Conservation (phyloP, 2,888 invertebrate species). For the Cerastis leucographa region DNA sequence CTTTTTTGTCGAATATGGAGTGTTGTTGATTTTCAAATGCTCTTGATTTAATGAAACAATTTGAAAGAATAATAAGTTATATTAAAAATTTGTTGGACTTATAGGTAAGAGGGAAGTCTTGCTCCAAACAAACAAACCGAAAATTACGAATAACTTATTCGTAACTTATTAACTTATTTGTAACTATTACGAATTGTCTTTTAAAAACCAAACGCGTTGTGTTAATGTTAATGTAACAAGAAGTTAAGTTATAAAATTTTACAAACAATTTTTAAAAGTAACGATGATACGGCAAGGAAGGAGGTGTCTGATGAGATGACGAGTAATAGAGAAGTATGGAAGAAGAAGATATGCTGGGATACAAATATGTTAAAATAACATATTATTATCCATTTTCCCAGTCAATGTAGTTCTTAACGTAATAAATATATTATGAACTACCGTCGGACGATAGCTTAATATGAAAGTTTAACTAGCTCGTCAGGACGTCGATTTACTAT, state of each 20-base stretch:
- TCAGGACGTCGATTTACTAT: constrained; percentile 51
- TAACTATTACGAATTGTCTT: not conserved
- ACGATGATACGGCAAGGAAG: not conserved
- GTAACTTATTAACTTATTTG: no score
- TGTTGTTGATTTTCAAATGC: not conserved
- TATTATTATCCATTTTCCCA: not conserved
- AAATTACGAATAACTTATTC: no score
- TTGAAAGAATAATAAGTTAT: not conserved
- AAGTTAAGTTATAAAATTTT: not conserved
- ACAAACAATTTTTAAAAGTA: not conserved
- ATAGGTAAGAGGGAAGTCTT: not conserved
- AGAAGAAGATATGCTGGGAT: not conserved
- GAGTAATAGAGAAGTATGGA: not conserved
- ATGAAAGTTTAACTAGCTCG: constrained; percentile 50
- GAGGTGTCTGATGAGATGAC: not conserved
- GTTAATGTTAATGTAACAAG: not conserved
- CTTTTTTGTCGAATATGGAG: not conserved
- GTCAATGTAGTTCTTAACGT: not conserved
- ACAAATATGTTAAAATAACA: no score
- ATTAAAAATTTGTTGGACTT: not conserved
- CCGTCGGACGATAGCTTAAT: constrained; percentile 28
- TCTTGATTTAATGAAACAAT: not conserved
- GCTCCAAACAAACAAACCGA: not conserved
- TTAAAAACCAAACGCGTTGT: not conserved
- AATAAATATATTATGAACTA: constrained; percentile 32